A percentile compares a stretch with the other conserved stretches of the same genome.
Evolutionary conservation across 2,888 invertebrate species (phyloP).

Genomic region (Cybosia mesomella): DNA sequence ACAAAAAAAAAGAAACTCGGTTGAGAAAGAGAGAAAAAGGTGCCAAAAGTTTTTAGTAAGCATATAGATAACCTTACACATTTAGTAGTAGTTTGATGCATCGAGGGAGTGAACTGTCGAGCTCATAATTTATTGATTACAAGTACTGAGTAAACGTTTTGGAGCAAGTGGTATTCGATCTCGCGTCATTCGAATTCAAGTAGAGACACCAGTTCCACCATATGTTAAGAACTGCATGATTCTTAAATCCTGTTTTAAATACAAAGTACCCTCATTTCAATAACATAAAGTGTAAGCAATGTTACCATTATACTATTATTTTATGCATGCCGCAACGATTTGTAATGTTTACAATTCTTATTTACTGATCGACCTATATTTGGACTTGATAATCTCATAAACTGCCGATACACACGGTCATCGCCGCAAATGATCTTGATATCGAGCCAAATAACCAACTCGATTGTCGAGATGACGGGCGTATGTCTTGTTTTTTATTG

Average conservation of each 20-base stretch:
- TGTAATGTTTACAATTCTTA: conserved; percentile 20
- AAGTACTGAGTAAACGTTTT: too few species aligned
- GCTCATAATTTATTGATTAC: too few species aligned
- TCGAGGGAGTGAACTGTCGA: too few species aligned
- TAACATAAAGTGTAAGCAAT: not conserved
- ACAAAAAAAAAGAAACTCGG: too few species aligned
- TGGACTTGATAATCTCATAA: conserved; percentile 36
- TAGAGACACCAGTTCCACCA: not conserved
- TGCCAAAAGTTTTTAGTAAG: too few species aligned
- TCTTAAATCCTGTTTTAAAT: too few species aligned
- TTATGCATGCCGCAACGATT: not conserved
- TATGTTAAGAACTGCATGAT: not conserved
- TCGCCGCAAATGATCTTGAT: conserved; percentile 29
- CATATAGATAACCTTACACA: too few species aligned
- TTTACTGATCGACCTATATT: conserved; percentile 38
- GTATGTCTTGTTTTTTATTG: conserved; percentile 30
- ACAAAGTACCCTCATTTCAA: not conserved
- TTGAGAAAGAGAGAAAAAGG: too few species aligned
- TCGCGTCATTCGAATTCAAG: too few species aligned
- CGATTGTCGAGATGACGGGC: conserved; percentile 27
- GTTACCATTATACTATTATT: not conserved
- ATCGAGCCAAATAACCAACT: conserved; percentile 30
- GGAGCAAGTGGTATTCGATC: too few species aligned
- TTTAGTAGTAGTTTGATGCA: too few species aligned
- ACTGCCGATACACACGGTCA: conserved; percentile 44